These are phyloP conservation scores for Antheraea assamensis DNA, from an alignment of 2,888 invertebrate genomes.

Conservation along the genomic window DNA sequence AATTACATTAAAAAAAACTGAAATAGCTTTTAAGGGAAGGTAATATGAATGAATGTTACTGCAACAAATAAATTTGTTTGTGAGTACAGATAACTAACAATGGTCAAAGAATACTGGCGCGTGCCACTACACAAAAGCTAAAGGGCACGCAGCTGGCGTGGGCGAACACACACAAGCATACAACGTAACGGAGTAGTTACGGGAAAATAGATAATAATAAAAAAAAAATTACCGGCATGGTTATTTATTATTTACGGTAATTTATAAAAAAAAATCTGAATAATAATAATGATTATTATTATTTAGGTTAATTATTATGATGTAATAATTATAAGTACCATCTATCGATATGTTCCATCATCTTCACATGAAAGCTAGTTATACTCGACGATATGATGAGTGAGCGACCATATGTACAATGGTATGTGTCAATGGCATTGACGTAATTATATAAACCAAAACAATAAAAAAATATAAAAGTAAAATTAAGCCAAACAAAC, in stretches of 20 bases:
- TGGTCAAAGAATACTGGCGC: slow-evolving; percentile 61
- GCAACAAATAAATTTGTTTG: slow-evolving; percentile 21
- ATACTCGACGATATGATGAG: too few species aligned
- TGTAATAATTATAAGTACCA: too few species aligned
- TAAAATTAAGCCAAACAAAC: background rate
- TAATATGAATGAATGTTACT: slow-evolving; percentile 1
- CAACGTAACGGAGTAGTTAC: slow-evolving; percentile 22
- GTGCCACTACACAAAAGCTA: slow-evolving; percentile 68
- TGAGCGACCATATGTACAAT: too few species aligned
- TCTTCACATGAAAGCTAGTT: too few species aligned
- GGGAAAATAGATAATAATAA: slow-evolving; percentile 13
- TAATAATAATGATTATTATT: too few species aligned
- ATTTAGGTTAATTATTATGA: too few species aligned
- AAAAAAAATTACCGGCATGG: background rate
- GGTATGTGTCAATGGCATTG: too few species aligned
- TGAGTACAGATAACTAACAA: slow-evolving; percentile 36
- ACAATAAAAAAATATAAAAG: background rate
- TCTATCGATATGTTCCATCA: too few species aligned
- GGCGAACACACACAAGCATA: slow-evolving; percentile 50
- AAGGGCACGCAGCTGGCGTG: slow-evolving; percentile 71
- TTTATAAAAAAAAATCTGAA: background rate
- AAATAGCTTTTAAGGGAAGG: background rate
- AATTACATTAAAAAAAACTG: background rate
- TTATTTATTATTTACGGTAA: background rate
- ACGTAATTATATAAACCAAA: too few species aligned